A percentile compares a stretch with the other conserved stretches of the same genome.
These are phyloP conservation scores for Sigmodon hispidus DNA, from an alignment of 2,113 vertebrate species.

Conservation along the genomic window DNA sequence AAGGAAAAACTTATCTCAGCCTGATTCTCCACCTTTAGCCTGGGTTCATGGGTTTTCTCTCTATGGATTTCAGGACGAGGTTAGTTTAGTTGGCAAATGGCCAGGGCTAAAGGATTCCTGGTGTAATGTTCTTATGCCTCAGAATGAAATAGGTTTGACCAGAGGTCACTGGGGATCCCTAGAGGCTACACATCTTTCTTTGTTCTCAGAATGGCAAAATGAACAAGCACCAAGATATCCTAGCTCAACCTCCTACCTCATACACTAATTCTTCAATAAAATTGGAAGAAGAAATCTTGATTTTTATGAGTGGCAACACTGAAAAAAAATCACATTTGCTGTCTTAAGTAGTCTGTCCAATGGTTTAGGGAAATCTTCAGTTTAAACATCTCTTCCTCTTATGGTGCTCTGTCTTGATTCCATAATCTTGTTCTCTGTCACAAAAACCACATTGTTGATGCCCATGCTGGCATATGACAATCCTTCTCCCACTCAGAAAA, in stretches of 20 bases:
- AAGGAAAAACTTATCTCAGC: background rate
- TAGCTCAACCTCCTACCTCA: background rate
- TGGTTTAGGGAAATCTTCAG: background rate
- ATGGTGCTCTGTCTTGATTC: too few relatives aligned
- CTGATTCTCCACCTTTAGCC: background rate
- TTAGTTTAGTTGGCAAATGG: background rate
- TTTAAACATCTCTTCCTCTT: background rate
- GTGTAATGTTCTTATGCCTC: background rate
- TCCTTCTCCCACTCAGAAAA: background rate
- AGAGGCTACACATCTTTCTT: background rate
- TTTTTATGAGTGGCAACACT: background rate
- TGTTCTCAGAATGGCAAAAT: background rate
- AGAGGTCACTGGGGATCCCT: background rate
- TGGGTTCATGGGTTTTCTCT: background rate
- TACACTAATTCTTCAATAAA: background rate
- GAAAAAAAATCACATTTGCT: constrained; percentile 31
- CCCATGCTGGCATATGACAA: background rate
- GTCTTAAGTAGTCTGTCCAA: background rate
- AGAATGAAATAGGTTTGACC: background rate
- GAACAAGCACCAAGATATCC: background rate
- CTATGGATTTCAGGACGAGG: background rate
- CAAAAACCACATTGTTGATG: background rate
- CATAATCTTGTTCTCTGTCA: background rate
- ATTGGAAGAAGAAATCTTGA: background rate
- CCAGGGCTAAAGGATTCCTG: background rate